Percentiles rank a stretch among this genome's conserved stretches.
Evolutionary conservation across 2,888 invertebrate species (phyloP).

Genomic region (Nasonia oneida): DNA sequence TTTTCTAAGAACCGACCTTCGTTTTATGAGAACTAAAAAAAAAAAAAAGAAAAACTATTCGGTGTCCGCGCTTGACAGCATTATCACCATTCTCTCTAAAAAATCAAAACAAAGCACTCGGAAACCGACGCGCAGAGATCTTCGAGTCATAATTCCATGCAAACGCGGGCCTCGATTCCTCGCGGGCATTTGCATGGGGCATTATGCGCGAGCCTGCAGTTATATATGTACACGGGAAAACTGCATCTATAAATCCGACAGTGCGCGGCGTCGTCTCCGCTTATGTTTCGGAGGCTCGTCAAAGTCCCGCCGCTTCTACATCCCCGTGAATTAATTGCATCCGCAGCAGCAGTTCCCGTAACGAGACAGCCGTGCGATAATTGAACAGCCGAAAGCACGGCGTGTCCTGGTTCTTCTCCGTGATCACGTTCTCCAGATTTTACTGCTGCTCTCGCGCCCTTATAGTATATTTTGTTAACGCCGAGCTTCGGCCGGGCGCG

Average conservation of each 20-base stretch:
- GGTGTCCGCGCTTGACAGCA: not conserved
- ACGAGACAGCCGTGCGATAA: conserved; percentile 53
- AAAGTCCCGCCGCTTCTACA: conserved; percentile 26
- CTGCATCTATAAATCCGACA: conserved; percentile 48
- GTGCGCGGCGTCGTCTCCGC: conserved; percentile 38
- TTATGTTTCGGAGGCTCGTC: conserved; percentile 33
- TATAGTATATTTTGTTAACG: not conserved
- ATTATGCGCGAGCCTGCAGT: conserved; percentile 34
- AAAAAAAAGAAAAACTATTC: not conserved
- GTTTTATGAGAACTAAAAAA: not conserved
- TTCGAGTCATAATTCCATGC: conserved; percentile 35
- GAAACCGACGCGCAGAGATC: no score
- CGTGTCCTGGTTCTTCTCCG: conserved; percentile 10
- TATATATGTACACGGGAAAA: not conserved
- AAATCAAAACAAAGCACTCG: not conserved
- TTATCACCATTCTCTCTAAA: not conserved
- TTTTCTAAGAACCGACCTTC: not conserved
- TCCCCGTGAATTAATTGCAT: conserved; percentile 55
- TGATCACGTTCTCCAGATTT: conserved; percentile 20
- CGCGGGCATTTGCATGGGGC: conserved; percentile 46
- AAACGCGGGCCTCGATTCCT: conserved; percentile 16
- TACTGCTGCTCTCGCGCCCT: no score
- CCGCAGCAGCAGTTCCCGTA: conserved; percentile 20
- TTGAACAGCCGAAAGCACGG: conserved; percentile 45
- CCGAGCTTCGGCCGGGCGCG: not conserved